Conservation (phyloP, 2,797 vertebrate genomes). For the Macropus fuliginosus region DNA sequence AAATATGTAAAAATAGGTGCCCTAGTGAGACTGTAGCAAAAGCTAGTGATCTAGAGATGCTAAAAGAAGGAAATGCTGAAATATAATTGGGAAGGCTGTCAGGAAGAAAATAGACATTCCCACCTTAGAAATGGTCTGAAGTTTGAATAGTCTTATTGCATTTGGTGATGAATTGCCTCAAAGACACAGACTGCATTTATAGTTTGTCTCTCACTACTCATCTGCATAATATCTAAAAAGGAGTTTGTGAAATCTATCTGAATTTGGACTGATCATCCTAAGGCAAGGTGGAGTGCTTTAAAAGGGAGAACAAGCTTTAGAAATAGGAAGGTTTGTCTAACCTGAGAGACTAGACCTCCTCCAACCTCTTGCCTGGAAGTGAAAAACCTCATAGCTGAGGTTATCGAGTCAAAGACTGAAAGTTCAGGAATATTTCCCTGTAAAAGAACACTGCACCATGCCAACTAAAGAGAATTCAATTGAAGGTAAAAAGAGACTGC, state of each 20-base stretch:
- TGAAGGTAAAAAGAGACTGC: neutral
- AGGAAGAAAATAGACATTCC: neutral
- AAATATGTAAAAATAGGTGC: neutral
- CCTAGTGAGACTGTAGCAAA: neutral
- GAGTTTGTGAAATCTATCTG: neutral
- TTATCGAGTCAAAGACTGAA: too few relatives aligned
- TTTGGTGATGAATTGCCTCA: neutral
- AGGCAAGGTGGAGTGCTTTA: neutral
- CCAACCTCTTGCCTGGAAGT: neutral
- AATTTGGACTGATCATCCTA: neutral
- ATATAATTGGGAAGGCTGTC: neutral
- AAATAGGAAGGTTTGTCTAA: neutral
- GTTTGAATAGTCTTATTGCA: neutral
- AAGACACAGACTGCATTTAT: neutral
- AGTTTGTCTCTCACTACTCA: neutral
- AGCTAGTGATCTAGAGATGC: neutral
- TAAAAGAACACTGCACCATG: neutral
- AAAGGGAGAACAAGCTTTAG: neutral
- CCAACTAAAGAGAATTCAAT: neutral
- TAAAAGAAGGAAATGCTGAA: neutral
- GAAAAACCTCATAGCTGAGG: neutral
- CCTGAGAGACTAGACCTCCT: neutral
- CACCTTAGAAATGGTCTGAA: neutral
- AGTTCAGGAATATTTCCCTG: neutral
- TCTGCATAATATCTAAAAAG: neutral